Evolutionary conservation across 2,888 invertebrate species (phyloP).

Genomic region (Parapristionchus giblindavisi): DNA sequence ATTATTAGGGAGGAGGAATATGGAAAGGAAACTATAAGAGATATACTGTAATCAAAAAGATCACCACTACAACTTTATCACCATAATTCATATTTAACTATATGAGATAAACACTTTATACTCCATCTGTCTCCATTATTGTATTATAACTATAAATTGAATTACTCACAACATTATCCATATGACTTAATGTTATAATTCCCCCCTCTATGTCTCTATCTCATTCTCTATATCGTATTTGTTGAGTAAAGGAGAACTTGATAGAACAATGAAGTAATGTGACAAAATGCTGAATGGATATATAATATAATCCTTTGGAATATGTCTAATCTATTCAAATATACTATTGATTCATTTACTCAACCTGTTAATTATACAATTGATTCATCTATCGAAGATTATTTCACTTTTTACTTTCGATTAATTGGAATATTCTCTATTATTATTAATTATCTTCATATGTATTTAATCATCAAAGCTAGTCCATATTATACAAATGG

Average conservation of each 20-base stretch:
- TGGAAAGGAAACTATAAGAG: conserved; percentile 26
- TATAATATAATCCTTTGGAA: not conserved
- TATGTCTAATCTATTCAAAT: not conserved
- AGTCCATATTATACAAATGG: conserved; percentile 4
- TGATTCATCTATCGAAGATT: not conserved
- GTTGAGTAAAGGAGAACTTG: not conserved
- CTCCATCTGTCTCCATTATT: too few species aligned
- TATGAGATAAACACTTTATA: too few species aligned
- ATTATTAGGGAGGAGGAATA: not conserved
- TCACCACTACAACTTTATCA: too few species aligned
- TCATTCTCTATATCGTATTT: not conserved
- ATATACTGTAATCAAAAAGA: not conserved
- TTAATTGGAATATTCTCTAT: conserved; percentile 4
- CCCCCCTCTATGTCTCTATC: not conserved
- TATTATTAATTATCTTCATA: not conserved
- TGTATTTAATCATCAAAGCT: conserved; percentile 13
- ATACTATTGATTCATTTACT: not conserved
- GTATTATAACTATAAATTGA: too few species aligned
- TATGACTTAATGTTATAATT: not conserved
- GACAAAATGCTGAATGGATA: not conserved
- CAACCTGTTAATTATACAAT: conserved; percentile 12
- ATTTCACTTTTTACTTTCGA: conserved; percentile 2
- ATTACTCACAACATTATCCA: not conserved
- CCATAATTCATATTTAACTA: too few species aligned
- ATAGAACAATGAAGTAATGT: not conserved